Conservation (phyloP, 2,113 vertebrate genomes). For the Alexandromys fortis region DNA sequence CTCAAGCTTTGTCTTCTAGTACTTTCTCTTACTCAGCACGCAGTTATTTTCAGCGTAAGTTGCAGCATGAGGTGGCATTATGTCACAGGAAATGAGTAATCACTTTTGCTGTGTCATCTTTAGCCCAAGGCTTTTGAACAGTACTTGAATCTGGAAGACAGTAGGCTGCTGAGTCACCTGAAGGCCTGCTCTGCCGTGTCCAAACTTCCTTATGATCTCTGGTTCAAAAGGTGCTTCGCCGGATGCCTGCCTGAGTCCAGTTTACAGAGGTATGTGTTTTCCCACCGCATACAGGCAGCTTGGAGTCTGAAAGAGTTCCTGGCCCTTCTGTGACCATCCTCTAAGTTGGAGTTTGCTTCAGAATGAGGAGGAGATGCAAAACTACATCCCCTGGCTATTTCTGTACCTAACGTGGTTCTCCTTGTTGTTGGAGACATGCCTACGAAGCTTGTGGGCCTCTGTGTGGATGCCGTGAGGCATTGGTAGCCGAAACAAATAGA, state of each 20-base stretch:
- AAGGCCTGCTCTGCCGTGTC: conserved; percentile 87
- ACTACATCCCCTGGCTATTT: background rate
- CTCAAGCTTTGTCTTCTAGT: background rate
- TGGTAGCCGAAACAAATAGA: background rate
- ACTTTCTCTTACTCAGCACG: background rate
- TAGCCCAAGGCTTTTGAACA: conserved; percentile 97
- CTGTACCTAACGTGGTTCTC: background rate
- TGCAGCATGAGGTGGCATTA: background rate
- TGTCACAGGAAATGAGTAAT: conserved; percentile 43
- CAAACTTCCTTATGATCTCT: conserved; percentile 92
- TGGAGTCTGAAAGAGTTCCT: background rate
- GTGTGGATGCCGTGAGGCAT: background rate
- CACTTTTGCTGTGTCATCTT: conserved; percentile 54
- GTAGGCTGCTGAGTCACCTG: conserved; percentile 91
- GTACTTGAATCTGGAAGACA: conserved; percentile 95
- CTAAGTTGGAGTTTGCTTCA: background rate
- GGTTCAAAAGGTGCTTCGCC: conserved; percentile 96
- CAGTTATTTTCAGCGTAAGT: background rate
- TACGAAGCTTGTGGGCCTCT: background rate
- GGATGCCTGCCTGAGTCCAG: conserved; percentile 97
- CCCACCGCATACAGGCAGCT: background rate
- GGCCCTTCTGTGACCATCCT: background rate
- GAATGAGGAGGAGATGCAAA: background rate
- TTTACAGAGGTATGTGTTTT: conserved; percentile 92
- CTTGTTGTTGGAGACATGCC: background rate